Percentiles rank a stretch among this genome's conserved stretches.
These are phyloP conservation scores for Nasonia oneida DNA, from an alignment of 2,888 invertebrate species.

Conservation along the genomic window DNA sequence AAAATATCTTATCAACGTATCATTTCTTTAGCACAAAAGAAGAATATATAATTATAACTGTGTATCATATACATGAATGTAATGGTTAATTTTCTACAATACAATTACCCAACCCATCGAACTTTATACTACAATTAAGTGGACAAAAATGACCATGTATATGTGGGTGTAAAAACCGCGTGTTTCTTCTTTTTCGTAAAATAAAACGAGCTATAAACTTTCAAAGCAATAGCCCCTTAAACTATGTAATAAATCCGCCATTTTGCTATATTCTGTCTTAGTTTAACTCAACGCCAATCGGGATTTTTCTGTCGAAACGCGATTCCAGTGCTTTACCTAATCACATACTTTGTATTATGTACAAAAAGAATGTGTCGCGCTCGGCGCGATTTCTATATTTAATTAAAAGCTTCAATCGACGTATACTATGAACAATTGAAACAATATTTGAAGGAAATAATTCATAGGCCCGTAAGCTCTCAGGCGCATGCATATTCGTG, in stretches of 20 bases:
- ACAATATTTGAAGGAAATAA: constrained; percentile 1
- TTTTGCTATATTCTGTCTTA: not conserved
- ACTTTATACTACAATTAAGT: not conserved
- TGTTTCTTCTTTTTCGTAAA: not conserved
- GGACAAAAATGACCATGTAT: constrained; percentile 7
- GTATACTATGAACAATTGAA: not conserved
- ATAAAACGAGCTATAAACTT: not conserved
- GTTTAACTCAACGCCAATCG: not conserved
- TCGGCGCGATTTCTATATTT: constrained; percentile 1
- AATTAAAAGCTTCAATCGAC: not conserved
- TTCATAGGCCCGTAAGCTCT: constrained; percentile 73
- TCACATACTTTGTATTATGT: constrained; percentile 1
- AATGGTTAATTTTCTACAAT: constrained; percentile 16
- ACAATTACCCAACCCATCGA: not conserved
- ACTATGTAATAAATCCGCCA: not conserved
- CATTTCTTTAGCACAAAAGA: not conserved
- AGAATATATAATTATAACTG: not conserved
- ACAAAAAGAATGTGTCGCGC: constrained; percentile 32
- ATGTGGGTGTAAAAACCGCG: constrained; percentile 4
- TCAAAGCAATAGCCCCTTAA: not conserved
- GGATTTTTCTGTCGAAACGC: not conserved
- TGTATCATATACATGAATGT: not conserved
- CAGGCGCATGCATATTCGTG: constrained; percentile 67
- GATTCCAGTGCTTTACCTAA: not conserved
- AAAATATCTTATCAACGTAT: not conserved